A percentile compares a stretch with the other conserved stretches of the same genome.
Conservation (phyloP, 2,797 vertebrate species). For the Pogoniulus pusillus region DNA sequence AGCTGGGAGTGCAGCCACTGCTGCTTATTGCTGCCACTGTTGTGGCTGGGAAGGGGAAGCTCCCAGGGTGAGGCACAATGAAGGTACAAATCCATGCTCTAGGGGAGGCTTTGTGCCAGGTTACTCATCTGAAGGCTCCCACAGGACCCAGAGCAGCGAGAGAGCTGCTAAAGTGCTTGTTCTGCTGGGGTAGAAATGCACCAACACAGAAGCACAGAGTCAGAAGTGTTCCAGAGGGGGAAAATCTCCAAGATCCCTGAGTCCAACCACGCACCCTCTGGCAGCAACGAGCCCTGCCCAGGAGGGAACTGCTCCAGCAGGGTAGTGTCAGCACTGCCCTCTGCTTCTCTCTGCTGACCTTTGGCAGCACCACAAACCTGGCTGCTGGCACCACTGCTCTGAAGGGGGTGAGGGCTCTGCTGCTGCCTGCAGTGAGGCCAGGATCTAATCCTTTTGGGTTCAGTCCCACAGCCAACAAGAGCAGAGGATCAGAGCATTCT, state of each 20-base stretch:
- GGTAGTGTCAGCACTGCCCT: too few relatives aligned
- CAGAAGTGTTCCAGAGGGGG: too few relatives aligned
- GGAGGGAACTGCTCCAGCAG: too few relatives aligned
- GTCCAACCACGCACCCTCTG: not conserved
- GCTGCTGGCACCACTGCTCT: too few relatives aligned
- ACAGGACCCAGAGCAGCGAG: not conserved
- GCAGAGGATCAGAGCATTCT: too few relatives aligned
- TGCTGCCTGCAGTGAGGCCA: too few relatives aligned
- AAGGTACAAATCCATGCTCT: not conserved
- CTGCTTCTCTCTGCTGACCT: too few relatives aligned
- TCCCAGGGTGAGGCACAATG: not conserved
- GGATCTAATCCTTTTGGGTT: not conserved
- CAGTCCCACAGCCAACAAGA: not conserved
- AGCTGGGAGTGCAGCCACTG: not conserved
- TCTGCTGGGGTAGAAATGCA: not conserved
- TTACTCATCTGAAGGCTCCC: not conserved
- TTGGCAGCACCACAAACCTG: too few relatives aligned
- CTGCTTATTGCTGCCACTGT: not conserved
- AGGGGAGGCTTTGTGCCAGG: not conserved
- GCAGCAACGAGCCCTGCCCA: not conserved
- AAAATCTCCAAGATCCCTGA: too few relatives aligned
- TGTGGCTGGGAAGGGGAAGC: not conserved
- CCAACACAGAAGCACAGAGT: too few relatives aligned
- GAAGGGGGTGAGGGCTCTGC: too few relatives aligned
- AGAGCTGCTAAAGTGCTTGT: not conserved